Conservation (phyloP, 2,113 vertebrate genomes). For the Paramormyrops kingsleyae region DNA sequence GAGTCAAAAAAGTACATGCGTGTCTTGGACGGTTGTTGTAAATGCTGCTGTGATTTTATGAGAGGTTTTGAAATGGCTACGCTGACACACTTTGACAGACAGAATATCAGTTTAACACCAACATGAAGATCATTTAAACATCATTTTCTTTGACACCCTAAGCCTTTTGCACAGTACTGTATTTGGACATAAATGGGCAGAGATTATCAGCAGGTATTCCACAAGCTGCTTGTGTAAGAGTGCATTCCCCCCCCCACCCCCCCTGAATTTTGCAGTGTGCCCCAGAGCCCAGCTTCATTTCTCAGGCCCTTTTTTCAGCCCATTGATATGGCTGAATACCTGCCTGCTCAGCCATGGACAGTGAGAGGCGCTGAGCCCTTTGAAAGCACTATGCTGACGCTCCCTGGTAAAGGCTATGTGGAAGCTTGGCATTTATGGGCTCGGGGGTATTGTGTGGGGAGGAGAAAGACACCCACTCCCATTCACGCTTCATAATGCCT, state of each 20-base stretch:
- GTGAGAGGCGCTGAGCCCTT: slow-evolving; percentile 8
- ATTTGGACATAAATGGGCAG: neutral
- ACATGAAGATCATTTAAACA: neutral
- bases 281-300: neutral
- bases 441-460: neutral
- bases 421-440: slow-evolving; percentile 2
- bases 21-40: neutral
- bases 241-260: too few relatives aligned
- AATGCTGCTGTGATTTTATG: neutral
- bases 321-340: neutral
- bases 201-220: neutral
- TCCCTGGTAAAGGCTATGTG: neutral
- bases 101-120: neutral
- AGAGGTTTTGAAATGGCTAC: neutral
- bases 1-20: neutral
- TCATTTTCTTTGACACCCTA: neutral
- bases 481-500: neutral
- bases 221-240: neutral
- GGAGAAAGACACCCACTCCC: neutral
- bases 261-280: neutral
- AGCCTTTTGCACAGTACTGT: neutral
- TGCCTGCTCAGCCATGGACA: neutral
- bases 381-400: neutral
- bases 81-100: neutral
- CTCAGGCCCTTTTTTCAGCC: neutral